Conservation (phyloP, 2,888 invertebrate species). For the Xanthostigma xanthostigma region DNA sequence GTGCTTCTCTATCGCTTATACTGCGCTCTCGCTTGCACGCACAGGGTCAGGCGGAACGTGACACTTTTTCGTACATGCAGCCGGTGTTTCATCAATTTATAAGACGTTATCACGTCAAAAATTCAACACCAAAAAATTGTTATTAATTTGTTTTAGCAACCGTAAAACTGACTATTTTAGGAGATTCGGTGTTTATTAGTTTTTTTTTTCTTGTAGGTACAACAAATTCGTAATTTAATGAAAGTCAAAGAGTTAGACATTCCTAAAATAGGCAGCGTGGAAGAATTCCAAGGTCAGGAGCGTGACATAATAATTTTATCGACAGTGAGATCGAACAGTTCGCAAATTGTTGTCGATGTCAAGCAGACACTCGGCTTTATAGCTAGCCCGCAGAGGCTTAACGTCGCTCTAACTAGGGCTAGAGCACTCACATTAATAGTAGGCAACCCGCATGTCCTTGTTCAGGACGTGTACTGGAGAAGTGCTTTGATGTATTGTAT, state of each 20-base stretch:
- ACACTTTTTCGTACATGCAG: no score
- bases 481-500: conserved; percentile 46
- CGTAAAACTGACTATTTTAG: neutral
- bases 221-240: conserved; percentile 42
- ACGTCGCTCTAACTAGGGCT: conserved; percentile 80
- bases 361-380: conserved; percentile 55
- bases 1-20: no score
- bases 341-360: conserved; percentile 29
- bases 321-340: conserved; percentile 40
- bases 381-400: conserved; percentile 61
- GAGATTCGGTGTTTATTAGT: neutral
- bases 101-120: no score
- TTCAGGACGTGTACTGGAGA: conserved; percentile 52
- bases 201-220: conserved; percentile 33
- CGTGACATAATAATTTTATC: conserved; percentile 57
- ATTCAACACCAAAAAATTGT: no score
- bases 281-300: conserved; percentile 80
- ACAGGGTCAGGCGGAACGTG: no score
- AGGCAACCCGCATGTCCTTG: conserved; percentile 65
- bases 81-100: no score
- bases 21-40: no score
- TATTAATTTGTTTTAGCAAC: no score
- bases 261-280: conserved; percentile 65
- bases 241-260: conserved; percentile 32
- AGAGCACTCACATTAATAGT: conserved; percentile 63